Conservation (phyloP, 2,797 vertebrate genomes). For the Acanthurus lineatus region DNA sequence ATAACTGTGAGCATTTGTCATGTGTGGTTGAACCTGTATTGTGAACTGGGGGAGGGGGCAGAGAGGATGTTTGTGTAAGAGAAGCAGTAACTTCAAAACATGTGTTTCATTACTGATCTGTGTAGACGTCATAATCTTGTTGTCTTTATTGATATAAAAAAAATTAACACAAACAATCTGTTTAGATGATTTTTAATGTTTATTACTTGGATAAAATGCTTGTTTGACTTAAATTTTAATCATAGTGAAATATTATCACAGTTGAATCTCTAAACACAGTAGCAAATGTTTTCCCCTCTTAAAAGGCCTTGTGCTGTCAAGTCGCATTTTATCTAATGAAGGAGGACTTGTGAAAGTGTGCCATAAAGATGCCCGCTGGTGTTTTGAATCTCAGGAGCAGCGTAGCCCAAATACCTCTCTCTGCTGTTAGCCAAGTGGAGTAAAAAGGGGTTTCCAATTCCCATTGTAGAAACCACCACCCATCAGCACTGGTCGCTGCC, state of each 20-base stretch:
- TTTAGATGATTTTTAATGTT: neutral
- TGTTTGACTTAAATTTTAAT: slow-evolving; percentile 11
- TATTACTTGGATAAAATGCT: neutral
- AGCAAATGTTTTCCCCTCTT: slow-evolving; percentile 15
- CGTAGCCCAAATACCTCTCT: neutral
- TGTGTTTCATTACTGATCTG: slow-evolving; percentile 6
- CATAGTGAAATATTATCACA: neutral
- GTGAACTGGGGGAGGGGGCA: slow-evolving; percentile 9
- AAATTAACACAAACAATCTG: neutral
- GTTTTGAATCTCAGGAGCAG: slow-evolving; percentile 10
- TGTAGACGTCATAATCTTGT: neutral
- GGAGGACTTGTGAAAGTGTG: slow-evolving; percentile 9
- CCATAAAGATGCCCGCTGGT: neutral
- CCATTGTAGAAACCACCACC: neutral
- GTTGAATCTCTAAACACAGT: neutral
- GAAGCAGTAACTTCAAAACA: slow-evolving; percentile 7
- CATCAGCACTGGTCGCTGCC: slow-evolving; percentile 3
- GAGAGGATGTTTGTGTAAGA: neutral
- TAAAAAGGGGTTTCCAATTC: neutral
- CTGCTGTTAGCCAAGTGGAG: neutral
- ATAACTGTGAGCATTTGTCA: slow-evolving; percentile 56
- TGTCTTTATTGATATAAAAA: neutral
- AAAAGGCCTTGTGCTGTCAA: neutral
- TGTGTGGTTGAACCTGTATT: slow-evolving; percentile 48
- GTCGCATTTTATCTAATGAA: slow-evolving; percentile 23